Conservation (phyloP, 2,888 invertebrate genomes). For the Aethes cnicana region DNA sequence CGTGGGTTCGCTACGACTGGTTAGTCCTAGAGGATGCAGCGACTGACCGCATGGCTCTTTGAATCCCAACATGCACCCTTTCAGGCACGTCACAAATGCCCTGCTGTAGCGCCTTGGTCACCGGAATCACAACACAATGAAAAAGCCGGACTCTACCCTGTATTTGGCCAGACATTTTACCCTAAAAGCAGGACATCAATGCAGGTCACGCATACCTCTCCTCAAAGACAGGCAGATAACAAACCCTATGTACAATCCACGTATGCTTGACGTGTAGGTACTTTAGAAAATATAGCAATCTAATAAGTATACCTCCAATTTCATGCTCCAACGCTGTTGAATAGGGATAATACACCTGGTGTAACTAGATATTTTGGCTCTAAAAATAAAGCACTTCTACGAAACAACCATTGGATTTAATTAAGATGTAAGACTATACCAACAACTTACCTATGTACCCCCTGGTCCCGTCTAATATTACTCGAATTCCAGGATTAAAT, state of each 20-base stretch:
- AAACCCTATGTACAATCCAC: too few species aligned
- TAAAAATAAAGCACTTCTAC: slow-evolving; percentile 9
- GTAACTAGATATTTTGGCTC: background rate
- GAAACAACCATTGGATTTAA: slow-evolving; percentile 5
- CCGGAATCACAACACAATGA: too few species aligned
- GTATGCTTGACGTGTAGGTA: too few species aligned
- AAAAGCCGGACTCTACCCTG: too few species aligned
- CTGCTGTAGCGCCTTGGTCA: background rate
- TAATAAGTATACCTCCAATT: background rate
- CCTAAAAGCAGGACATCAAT: too few species aligned
- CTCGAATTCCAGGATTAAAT: slow-evolving; percentile 51
- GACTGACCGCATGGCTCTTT: slow-evolving; percentile 5
- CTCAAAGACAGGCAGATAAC: too few species aligned
- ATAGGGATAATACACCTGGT: background rate
- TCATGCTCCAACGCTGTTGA: background rate
- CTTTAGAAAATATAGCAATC: too few species aligned
- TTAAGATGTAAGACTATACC: slow-evolving; percentile 10
- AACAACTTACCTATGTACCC: background rate
- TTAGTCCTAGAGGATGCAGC: slow-evolving; percentile 5
- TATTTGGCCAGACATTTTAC: too few species aligned
- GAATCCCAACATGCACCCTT: slow-evolving; percentile 5
- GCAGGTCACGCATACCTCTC: too few species aligned
- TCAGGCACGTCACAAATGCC: background rate
- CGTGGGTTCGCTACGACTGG: background rate
- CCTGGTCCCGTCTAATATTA: slow-evolving; percentile 7